Evolutionary conservation across 2,797 vertebrate species (phyloP).

Genomic region (Spea hammondii): DNA sequence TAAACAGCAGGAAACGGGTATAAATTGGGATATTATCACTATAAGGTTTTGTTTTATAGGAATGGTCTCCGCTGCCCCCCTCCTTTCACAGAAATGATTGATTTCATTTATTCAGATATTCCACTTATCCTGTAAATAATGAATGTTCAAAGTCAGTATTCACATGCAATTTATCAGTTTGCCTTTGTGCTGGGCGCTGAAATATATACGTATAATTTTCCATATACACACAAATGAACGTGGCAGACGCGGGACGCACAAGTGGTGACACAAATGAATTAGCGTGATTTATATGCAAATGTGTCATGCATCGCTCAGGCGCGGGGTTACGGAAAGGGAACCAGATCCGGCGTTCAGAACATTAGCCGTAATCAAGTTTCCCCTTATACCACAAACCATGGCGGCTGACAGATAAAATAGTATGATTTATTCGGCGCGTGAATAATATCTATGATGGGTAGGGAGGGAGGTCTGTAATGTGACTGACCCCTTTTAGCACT

Average conservation of each 20-base stretch:
- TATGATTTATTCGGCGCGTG: conserved; percentile 29
- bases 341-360: conserved; percentile 8
- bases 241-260: conserved; percentile 24
- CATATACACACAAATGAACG: conserved; percentile 44
- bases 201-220: conserved; percentile 50
- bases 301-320: conserved; percentile 36
- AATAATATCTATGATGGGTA: conserved; percentile 13
- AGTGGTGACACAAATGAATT: conserved; percentile 51
- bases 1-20: too few species aligned
- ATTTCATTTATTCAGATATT: conserved; percentile 12
- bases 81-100: conserved; percentile 4
- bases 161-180: conserved; percentile 38
- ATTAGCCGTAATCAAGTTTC: conserved; percentile 43
- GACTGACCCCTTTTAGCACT: conserved; percentile 29
- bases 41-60: too few species aligned
- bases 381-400: conserved; percentile 12
- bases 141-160: conserved; percentile 28
- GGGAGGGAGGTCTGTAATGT: conserved; percentile 20
- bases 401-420: conserved; percentile 28
- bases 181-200: conserved; percentile 7
- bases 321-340: conserved; percentile 30
- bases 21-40: too few species aligned
- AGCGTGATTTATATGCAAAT: conserved; percentile 55
- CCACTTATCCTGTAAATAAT: conserved; percentile 24
- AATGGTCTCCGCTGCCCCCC: too few species aligned